phyloP scores from a whole-genome alignment of 1,140 invertebrate species.

The Helicoverpa zea region DNA sequence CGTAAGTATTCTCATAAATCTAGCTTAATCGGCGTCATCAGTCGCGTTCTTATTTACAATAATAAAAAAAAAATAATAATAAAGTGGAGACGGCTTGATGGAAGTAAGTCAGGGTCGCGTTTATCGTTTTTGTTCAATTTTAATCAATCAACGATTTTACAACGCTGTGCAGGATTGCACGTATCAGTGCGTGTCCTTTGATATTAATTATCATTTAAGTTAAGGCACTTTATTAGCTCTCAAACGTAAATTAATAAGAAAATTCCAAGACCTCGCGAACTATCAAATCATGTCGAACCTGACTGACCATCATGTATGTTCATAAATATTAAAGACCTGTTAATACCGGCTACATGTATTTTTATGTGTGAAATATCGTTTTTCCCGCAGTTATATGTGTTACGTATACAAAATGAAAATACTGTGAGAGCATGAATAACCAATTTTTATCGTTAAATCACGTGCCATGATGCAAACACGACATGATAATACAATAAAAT shows the following conservation, averaged over 20 bases:
- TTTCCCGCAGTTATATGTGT: not conserved
- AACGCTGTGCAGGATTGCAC: not conserved
- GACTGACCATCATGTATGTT: not conserved
- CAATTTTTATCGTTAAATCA: not conserved
- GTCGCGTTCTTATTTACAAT: constrained; percentile 29
- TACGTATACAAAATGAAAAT: not conserved
- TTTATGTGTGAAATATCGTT: not conserved
- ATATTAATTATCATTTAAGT: not conserved
- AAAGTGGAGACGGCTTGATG: not conserved
- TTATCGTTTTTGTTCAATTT: constrained; percentile 24
- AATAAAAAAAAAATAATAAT: constrained; percentile 34
- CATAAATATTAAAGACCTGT: no score
- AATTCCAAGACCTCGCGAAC: not conserved
- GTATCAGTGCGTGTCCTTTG: not conserved
- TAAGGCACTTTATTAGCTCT: not conserved
- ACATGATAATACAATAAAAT: no score
- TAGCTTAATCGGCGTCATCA: constrained; percentile 19
- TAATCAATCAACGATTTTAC: not conserved
- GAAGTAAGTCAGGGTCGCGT: constrained; percentile 35
- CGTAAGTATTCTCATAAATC: constrained; percentile 37
- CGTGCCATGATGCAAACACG: not conserved
- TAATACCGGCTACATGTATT: no score
- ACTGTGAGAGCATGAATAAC: not conserved
- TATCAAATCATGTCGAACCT: not conserved
- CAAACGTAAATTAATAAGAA: no score